phyloP scores from a whole-genome alignment of 2,113 vertebrate genomes.

The Siphamia tubifer region DNA sequence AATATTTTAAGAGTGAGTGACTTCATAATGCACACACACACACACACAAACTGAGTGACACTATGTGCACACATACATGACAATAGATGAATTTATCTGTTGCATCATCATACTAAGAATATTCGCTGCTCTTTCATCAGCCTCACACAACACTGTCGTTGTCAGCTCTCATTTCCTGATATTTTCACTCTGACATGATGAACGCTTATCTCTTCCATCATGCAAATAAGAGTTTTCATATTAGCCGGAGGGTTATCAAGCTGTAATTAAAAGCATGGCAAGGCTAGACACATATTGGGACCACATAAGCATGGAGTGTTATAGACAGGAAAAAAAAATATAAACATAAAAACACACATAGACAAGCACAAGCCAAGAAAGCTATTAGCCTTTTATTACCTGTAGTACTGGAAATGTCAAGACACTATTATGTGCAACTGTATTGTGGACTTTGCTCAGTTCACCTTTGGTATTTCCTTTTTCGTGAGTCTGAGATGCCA shows the following conservation, averaged over 20 bases:
- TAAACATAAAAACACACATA: background rate
- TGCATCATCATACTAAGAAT: too few relatives aligned
- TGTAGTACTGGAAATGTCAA: conserved; percentile 57
- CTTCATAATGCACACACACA: background rate
- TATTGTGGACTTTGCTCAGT: conserved; percentile 47
- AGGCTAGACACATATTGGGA: background rate
- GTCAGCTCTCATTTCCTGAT: too few relatives aligned
- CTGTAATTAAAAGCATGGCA: background rate
- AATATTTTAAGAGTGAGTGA: background rate
- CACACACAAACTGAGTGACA: background rate
- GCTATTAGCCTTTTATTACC: conserved; percentile 34
- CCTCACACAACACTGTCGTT: too few relatives aligned
- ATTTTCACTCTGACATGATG: too few relatives aligned
- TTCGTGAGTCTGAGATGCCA: conserved; percentile 28
- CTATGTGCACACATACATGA: background rate
- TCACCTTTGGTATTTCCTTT: conserved; percentile 61
- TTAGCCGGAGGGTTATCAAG: background rate
- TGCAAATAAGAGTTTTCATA: background rate
- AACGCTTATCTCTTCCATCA: too few relatives aligned
- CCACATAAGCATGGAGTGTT: background rate
- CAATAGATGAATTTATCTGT: too few relatives aligned
- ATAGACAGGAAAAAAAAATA: background rate
- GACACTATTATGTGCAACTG: conserved; percentile 46
- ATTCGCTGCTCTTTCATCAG: too few relatives aligned
- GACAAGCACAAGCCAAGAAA: conserved; percentile 1